Base-by-base conservation (phyloP, 2,113 vertebrate species). In the Dasyornis broadbenti region DNA sequence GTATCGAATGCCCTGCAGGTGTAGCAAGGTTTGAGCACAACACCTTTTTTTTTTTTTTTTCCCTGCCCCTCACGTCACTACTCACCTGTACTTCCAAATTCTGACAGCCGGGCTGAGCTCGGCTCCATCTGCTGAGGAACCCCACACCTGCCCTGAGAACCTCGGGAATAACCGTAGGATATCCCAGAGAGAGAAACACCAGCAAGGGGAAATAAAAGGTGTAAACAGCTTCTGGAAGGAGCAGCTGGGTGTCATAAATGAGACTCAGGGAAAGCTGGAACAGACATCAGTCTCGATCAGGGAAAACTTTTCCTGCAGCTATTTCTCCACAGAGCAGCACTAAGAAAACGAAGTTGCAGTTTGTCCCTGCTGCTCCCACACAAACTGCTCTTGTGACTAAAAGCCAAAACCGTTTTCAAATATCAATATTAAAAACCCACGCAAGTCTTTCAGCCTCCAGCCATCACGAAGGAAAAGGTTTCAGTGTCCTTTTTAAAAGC, bases 381-480 rank as follows among this genome's bases (percentile, higher is more conserved):
- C 15, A 17, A 73, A 39, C 42, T 61, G 10, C 39, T 77, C 64
- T 28, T 6, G 15, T 47, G 11, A 50, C n/a, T 39, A 26, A 56
- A 17, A 84, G 18, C 21, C 35, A 45, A 59, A 68, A 21, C 4
- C 19, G 8, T 28, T 71, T 40, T 35, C 23, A 71, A 66, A 30
- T 9, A 50, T 7, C 23, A n/a, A 1, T 18, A 35, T 15, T 54
- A 56, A 56, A 87, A 47, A 2, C 7, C 6, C 33, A 45, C 24
- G 30, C 5, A 39, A 6, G 47, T 60, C 15, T 56, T 71, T 76
- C 39, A 45, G 27, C 11, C 6, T 71, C 44, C 76, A 57, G 3
- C 24, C 27, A 20, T 9, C 2, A 1, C 0, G 0, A 47, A 47
- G 19, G 47, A n/a, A 4, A 49, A 80, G 5, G 30, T 45, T 59